A percentile compares a stretch with the other conserved stretches of the same genome.
Evolutionary conservation across 1,140 invertebrate genomes (phyloP).

Genomic region (Chymomyza costata): DNA sequence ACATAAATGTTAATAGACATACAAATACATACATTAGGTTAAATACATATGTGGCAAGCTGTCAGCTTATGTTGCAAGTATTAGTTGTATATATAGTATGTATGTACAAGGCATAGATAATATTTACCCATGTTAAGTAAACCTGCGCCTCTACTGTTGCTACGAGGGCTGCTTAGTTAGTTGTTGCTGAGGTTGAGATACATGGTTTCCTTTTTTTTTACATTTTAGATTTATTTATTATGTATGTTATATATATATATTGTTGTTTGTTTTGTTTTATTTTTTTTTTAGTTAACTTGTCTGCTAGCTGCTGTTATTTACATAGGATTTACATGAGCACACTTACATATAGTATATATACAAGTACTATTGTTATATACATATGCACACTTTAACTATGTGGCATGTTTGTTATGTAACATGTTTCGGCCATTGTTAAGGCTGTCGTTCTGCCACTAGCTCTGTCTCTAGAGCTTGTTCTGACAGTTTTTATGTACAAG

Average conservation of each 20-base stretch:
- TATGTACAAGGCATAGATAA: conserved; percentile 15
- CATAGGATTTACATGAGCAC: conserved; percentile 45
- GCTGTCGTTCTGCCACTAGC: not conserved
- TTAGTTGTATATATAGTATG: conserved; percentile 11
- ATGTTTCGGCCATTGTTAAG: too few species aligned
- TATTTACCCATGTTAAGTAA: conserved; percentile 73
- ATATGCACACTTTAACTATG: too few species aligned
- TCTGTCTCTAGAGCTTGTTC: not conserved
- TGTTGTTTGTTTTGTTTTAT: conserved; percentile 19
- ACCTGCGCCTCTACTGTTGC: conserved; percentile 56
- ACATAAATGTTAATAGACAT: conserved; percentile 3
- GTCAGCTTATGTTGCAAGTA: conserved; percentile 7
- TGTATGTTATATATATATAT: conserved; percentile 11
- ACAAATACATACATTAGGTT: not conserved
- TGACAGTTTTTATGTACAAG: too few species aligned
- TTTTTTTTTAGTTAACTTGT: too few species aligned
- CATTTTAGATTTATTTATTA: conserved; percentile 26
- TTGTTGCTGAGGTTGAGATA: conserved; percentile 30
- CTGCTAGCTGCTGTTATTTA: conserved; percentile 60
- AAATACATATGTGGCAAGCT: too few species aligned
- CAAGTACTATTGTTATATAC: too few species aligned
- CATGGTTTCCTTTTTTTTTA: conserved; percentile 21
- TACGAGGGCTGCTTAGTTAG: conserved; percentile 35
- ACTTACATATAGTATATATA: conserved; percentile 28
- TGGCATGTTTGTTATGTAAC: too few species aligned